Conservation (phyloP, 2,797 vertebrate genomes). For the Iguana delicatissima region DNA sequence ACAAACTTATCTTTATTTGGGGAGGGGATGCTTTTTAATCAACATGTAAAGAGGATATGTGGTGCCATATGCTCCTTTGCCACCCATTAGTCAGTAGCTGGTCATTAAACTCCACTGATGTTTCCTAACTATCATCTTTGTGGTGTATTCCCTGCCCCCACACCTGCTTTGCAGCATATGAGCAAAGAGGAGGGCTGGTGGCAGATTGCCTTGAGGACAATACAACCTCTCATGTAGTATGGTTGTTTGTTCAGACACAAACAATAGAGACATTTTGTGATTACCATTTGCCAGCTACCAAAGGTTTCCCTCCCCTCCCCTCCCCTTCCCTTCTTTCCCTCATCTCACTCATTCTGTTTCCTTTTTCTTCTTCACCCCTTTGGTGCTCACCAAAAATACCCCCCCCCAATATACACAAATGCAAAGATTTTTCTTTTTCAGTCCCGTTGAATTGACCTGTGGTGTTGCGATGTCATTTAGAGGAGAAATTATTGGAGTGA, state of each 20-base stretch:
- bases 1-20: slow-evolving; percentile 60
- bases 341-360: slow-evolving; percentile 30
- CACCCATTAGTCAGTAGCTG: slow-evolving; percentile 72
- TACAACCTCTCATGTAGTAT: slow-evolving; percentile 82
- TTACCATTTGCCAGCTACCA: slow-evolving; percentile 82
- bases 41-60: slow-evolving; percentile 55
- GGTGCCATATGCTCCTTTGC: slow-evolving; percentile 67
- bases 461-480: slow-evolving; percentile 79
- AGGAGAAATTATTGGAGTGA: slow-evolving; percentile 77
- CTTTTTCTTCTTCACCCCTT: slow-evolving; percentile 61
- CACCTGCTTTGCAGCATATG: slow-evolving; percentile 62
- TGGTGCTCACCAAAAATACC: slow-evolving; percentile 77
- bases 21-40: slow-evolving; percentile 66
- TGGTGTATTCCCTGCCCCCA: slow-evolving; percentile 47
- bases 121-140: slow-evolving; percentile 67
- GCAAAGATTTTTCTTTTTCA: slow-evolving; percentile 83
- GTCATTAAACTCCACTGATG: slow-evolving; percentile 73
- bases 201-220: slow-evolving; percentile 87
- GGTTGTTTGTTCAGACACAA: slow-evolving; percentile 74
- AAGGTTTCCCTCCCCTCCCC: slow-evolving; percentile 60
- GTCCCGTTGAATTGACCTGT: slow-evolving; percentile 81
- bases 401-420: slow-evolving; percentile 77
- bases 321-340: slow-evolving; percentile 56
- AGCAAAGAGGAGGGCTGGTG: slow-evolving; percentile 73
- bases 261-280: slow-evolving; percentile 82